phyloP scores from a whole-genome alignment of 2,113 vertebrate species.

The Oophaga pumilio region DNA sequence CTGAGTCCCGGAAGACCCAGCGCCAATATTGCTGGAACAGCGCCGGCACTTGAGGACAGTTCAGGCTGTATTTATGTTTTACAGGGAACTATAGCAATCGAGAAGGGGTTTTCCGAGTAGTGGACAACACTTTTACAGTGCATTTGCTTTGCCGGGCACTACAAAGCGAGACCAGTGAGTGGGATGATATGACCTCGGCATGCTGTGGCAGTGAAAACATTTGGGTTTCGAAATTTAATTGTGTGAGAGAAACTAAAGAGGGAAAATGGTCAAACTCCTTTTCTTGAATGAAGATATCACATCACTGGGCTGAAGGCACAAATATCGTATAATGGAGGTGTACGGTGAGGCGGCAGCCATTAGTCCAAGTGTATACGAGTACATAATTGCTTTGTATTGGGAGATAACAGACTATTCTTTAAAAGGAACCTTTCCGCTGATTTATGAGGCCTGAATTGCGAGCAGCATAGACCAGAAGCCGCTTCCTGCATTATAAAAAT shows the following conservation, averaged over 20 bases:
- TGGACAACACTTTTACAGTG: too few relatives aligned
- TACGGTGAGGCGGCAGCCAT: background rate
- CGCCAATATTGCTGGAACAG: too few relatives aligned
- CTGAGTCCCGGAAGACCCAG: too few relatives aligned
- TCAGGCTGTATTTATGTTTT: too few relatives aligned
- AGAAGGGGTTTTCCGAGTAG: too few relatives aligned
- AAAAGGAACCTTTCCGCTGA: too few relatives aligned
- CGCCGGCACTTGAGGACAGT: too few relatives aligned
- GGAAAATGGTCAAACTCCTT: background rate
- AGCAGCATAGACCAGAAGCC: too few relatives aligned
- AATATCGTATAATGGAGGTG: background rate
- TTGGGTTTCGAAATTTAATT: slow-evolving; percentile 12
- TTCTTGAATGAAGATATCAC: background rate
- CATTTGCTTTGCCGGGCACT: background rate
- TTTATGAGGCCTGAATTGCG: too few relatives aligned
- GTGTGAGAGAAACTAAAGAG: background rate
- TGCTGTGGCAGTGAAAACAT: background rate
- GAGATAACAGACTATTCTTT: background rate
- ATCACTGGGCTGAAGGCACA: background rate
- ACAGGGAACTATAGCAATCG: too few relatives aligned
- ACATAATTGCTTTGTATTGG: background rate
- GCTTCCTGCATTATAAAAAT: too few relatives aligned
- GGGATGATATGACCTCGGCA: background rate
- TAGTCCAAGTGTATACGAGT: background rate
- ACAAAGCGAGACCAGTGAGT: background rate